A percentile compares a stretch with the other conserved stretches of the same genome.
phyloP scores from a whole-genome alignment of 2,888 invertebrate species.

The Sphaeridia pumilis region DNA sequence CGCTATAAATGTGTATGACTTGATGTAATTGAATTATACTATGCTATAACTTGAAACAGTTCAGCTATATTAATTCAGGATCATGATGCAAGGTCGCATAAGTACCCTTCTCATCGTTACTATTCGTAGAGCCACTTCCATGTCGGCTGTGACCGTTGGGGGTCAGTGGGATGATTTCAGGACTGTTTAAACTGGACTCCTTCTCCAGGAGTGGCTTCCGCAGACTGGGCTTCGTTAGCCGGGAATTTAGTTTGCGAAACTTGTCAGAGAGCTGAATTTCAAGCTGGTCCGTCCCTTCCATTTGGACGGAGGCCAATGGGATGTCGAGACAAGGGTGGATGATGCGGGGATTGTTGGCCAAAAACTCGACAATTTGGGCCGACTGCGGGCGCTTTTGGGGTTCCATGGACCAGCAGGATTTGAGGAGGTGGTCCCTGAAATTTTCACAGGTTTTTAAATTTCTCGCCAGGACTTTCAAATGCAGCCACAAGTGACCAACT shows the following conservation, averaged over 20 bases:
- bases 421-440: conserved; percentile 57
- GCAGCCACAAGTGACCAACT: conserved; percentile 42
- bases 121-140: background rate
- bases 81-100: conserved; percentile 17
- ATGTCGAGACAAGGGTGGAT: conserved; percentile 66
- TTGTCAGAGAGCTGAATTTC: conserved; percentile 43
- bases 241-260: conserved; percentile 6
- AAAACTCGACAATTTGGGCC: conserved; percentile 64
- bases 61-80: conserved; percentile 6
- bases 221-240: background rate
- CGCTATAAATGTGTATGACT: background rate
- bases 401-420: conserved; percentile 66
- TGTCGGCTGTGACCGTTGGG: conserved; percentile 4
- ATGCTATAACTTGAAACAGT: no score
- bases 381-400: conserved; percentile 60
- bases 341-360: conserved; percentile 63
- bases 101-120: conserved; percentile 6
- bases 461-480: background rate
- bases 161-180: conserved; percentile 16
- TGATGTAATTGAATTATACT: background rate
- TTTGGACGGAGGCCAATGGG: conserved; percentile 59
- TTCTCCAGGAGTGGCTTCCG: background rate
- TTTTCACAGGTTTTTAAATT: background rate
- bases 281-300: conserved; percentile 53
- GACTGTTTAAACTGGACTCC: background rate